A percentile compares a stretch with the other conserved stretches of the same genome.
phyloP scores from a whole-genome alignment of 2,888 invertebrate genomes.

The Torymus texanus region DNA sequence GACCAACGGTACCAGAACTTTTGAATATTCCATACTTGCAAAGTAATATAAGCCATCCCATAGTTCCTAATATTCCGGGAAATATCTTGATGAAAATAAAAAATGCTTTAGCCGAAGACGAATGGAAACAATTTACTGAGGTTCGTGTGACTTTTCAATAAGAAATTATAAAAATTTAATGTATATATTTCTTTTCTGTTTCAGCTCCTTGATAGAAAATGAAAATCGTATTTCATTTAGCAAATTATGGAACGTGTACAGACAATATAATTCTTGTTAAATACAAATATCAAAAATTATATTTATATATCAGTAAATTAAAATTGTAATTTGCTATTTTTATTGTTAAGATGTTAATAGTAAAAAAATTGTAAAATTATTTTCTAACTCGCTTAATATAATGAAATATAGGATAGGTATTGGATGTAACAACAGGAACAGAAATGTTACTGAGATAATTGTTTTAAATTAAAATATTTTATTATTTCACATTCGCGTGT shows the following conservation, averaged over 20 bases:
- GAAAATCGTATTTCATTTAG: constrained; percentile 35
- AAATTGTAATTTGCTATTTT: constrained; percentile 30
- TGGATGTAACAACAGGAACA: constrained; percentile 16
- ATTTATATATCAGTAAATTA: constrained; percentile 19
- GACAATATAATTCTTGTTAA: constrained; percentile 12
- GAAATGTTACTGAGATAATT: constrained; percentile 48
- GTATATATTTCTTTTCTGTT: constrained; percentile 23
- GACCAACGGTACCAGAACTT: constrained; percentile 86
- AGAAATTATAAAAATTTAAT: background rate
- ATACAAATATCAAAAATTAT: constrained; percentile 4
- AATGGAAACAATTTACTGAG: constrained; percentile 69
- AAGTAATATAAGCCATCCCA: constrained; percentile 47
- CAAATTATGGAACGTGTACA: constrained; percentile 34
- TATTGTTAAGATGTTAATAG: constrained; percentile 49
- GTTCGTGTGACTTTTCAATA: constrained; percentile 58
- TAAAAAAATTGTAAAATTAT: constrained; percentile 47
- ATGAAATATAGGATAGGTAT: constrained; percentile 44
- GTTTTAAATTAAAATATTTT: constrained; percentile 67
- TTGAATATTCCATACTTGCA: constrained; percentile 77
- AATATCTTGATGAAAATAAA: constrained; percentile 68
- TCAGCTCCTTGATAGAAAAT: constrained; percentile 56
- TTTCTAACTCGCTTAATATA: constrained; percentile 36
- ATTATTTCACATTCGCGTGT: constrained; percentile 65
- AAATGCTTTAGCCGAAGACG: constrained; percentile 65
- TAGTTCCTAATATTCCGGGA: constrained; percentile 61